Conservation (phyloP, 2,888 invertebrate species). For the Tetheella fluctuosa region DNA sequence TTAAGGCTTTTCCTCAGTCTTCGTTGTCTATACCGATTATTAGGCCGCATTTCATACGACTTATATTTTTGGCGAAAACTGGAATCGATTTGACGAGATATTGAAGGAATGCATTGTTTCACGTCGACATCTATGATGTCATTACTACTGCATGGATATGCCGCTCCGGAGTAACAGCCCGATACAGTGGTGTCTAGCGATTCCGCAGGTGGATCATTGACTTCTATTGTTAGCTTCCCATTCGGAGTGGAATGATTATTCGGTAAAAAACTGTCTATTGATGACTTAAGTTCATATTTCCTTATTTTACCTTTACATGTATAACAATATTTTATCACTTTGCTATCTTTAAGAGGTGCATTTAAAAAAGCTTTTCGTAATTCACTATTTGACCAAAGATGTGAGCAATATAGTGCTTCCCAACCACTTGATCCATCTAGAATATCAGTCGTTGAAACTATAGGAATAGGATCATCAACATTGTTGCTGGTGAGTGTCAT, state of each 20-base stretch:
- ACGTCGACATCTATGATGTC: conserved; percentile 41
- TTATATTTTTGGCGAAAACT: conserved; percentile 71
- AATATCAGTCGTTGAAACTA: conserved; percentile 43
- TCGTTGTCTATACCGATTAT: conserved; percentile 50
- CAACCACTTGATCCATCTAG: conserved; percentile 62
- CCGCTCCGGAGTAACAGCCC: conserved; percentile 42
- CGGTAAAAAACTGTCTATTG: conserved; percentile 60
- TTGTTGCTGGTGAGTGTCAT: conserved; percentile 63
- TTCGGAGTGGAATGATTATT: conserved; percentile 74
- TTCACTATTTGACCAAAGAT: conserved; percentile 71
- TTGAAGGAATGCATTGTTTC: conserved; percentile 70
- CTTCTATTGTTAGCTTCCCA: conserved; percentile 32
- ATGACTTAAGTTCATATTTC: conserved; percentile 70
- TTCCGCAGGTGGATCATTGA: conserved; percentile 24
- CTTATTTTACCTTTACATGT: conserved; percentile 76
- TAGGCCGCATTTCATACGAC: conserved; percentile 62
- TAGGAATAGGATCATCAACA: conserved; percentile 46
- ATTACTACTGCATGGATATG: conserved; percentile 42
- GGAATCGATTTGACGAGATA: conserved; percentile 73
- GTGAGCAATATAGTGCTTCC: conserved; percentile 71
- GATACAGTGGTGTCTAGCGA: conserved; percentile 40
- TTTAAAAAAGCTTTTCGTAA: conserved; percentile 63
- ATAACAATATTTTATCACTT: conserved; percentile 69
- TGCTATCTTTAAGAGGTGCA: conserved; percentile 54
- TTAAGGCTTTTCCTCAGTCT: conserved; percentile 77